Conservation (phyloP, 1,140 invertebrate species). For the Drosophila yakuba region DNA sequence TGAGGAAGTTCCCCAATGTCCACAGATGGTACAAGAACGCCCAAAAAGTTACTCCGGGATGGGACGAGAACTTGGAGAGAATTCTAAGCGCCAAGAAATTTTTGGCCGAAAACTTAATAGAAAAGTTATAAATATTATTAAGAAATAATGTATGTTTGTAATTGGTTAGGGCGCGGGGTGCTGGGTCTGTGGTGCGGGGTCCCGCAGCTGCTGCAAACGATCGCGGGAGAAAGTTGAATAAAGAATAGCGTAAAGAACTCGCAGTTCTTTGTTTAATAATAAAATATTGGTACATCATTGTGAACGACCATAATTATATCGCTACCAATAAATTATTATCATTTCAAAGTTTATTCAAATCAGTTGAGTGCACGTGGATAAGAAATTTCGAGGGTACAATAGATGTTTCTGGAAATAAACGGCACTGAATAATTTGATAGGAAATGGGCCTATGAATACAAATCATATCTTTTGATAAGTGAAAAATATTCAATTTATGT, state of each 20-base stretch:
- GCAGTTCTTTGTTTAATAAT: no score
- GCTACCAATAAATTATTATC: no score
- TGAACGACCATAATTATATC: no score
- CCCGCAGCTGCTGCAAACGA: no score
- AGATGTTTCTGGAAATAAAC: not conserved
- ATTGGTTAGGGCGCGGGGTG: no score
- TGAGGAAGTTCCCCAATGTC: constrained; percentile 89
- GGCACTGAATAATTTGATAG: not conserved
- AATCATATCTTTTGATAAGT: no score
- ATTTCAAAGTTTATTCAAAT: not conserved
- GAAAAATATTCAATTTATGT: no score
- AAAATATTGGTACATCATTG: no score
- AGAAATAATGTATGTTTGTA: not conserved
- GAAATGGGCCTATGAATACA: no score
- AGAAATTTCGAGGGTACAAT: not conserved
- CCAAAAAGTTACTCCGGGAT: constrained; percentile 89
- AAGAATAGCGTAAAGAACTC: no score
- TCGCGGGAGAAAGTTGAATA: no score
- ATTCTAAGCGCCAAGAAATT: constrained; percentile 33
- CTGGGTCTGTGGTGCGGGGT: no score
- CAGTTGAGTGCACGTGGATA: not conserved
- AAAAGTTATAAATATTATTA: constrained; percentile 5
- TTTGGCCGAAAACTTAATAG: constrained; percentile 9
- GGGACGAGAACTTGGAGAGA: constrained; percentile 87
- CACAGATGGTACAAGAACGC: constrained; percentile 88